phyloP scores from a whole-genome alignment of 1,140 invertebrate genomes.

The Calycopis cecrops region DNA sequence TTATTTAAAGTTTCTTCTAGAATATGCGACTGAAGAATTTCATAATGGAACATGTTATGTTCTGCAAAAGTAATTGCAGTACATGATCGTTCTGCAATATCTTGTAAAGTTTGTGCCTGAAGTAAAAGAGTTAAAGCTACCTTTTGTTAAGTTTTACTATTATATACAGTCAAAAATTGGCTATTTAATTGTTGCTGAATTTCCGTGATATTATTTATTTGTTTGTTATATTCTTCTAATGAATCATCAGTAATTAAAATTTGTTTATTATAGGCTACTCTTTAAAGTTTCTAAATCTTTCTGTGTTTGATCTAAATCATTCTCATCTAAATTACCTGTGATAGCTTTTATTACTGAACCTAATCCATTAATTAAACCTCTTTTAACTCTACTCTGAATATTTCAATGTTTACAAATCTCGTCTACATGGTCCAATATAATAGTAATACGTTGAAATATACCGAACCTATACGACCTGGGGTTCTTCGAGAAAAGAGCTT shows the following conservation, averaged over 20 bases:
- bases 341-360: slow-evolving; percentile 35
- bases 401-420: slow-evolving; percentile 29
- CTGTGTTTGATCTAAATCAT: slow-evolving; percentile 30
- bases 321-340: slow-evolving; percentile 35
- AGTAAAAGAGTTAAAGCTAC: slow-evolving; percentile 20
- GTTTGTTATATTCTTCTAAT: too few species aligned
- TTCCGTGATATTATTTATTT: slow-evolving; percentile 22
- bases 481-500: too few species aligned
- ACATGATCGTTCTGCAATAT: slow-evolving; percentile 11
- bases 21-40: slow-evolving; percentile 20
- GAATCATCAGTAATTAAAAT: too few species aligned
- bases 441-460: slow-evolving; percentile 22
- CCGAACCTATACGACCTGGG: too few species aligned
- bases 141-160: slow-evolving; percentile 16
- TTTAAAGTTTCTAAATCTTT: slow-evolving; percentile 26
- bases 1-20: slow-evolving; percentile 13
- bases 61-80: slow-evolving; percentile 19
- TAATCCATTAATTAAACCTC: slow-evolving; percentile 38
- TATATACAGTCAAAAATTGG: slow-evolving; percentile 1
- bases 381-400: slow-evolving; percentile 28
- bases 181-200: slow-evolving; percentile 13
- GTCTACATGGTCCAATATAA: slow-evolving; percentile 24
- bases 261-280: slow-evolving; percentile 27
- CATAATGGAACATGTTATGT: slow-evolving; percentile 23
- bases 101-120: slow-evolving; percentile 21